These are phyloP conservation scores for Morelia viridis DNA, from an alignment of 2,797 vertebrate species.

Conservation along the genomic window DNA sequence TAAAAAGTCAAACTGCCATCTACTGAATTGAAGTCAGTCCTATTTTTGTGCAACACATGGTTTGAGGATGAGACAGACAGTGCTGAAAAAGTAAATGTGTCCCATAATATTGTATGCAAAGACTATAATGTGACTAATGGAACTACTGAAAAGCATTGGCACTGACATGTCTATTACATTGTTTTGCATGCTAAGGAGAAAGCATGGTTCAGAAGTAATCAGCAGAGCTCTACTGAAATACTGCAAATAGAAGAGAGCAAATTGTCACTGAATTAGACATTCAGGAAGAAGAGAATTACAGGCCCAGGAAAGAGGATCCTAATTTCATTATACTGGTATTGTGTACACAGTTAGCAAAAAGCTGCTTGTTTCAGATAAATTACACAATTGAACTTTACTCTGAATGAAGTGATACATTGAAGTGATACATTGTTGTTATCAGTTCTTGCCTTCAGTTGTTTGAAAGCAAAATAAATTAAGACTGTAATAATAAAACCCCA, in stretches of 20 bases:
- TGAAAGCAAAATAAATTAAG: not conserved
- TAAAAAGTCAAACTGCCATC: conserved; percentile 33
- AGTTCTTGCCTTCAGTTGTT: not conserved
- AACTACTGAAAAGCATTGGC: not conserved
- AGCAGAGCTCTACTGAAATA: not conserved
- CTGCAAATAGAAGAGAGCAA: not conserved
- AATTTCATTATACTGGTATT: not conserved
- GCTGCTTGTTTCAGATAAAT: not conserved
- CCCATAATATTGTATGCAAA: conserved; percentile 27
- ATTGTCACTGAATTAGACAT: conserved; percentile 5
- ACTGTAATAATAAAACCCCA: not conserved
- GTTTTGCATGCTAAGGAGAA: not conserved
- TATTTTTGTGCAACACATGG: conserved; percentile 35
- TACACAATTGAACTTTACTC: not conserved
- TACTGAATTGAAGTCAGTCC: conserved; percentile 14
- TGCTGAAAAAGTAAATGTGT: conserved; percentile 47
- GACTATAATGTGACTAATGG: conserved; percentile 24
- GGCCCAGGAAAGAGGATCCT: not conserved
- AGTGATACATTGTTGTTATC: not conserved
- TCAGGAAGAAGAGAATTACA: not conserved
- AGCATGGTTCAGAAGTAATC: not conserved
- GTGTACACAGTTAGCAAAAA: not conserved
- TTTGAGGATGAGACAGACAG: conserved; percentile 29
- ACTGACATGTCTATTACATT: not conserved
- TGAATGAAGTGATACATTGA: too few species aligned